Evolutionary conservation across 2,113 vertebrate species (phyloP), one percentile per base, ranked within the genome.

Genomic region (Cryptoleucopteryx plumbea): DNA sequence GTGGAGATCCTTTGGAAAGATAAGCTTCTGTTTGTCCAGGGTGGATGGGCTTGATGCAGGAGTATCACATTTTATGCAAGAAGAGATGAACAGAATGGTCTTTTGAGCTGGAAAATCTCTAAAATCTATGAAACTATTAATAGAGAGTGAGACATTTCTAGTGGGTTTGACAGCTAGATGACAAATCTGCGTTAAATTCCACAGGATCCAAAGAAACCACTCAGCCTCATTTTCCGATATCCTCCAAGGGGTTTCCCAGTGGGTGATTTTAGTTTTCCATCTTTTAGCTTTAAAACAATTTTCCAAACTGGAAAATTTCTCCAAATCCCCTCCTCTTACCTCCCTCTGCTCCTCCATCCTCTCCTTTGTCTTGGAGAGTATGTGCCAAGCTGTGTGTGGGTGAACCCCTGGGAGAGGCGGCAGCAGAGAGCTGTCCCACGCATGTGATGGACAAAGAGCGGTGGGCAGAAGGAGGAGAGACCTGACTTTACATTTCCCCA

Each of bases 121-220:
- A 21, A 87, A 94, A 94, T 91, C 86, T 95, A 45, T 84, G 91
- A 70, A 90, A 80, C 73, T 96, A 86, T 94, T 96, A 93, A 94
- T 94, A 96, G 91, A 95, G 82, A 94, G 58, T 85, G 95, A 97
- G 84, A 85, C 58, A 84, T 75, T 93, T 93, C 73, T 56, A 75
- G 84, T 75, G 67, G 75, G 86, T 72, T 94, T 96, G 94, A 96
- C 95, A 96, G 94, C 56, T 85, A 73, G 81, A 85, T 94, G 88
- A 97, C 91, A 93, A 96, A 93, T 82, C 73, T 79, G 61, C 81
- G 26, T 94, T 96, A 82, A 94, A 93, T 94, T 94, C 88, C 81
- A 82, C 32, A 45, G 95, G 65, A 79, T 85, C 84, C 89, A 93
- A 94, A 95, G 78, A 78, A 90, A 72, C 73, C 26, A 8, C 85